Conservation (phyloP, 2,888 invertebrate species). For the Trimorus sp. region DNA sequence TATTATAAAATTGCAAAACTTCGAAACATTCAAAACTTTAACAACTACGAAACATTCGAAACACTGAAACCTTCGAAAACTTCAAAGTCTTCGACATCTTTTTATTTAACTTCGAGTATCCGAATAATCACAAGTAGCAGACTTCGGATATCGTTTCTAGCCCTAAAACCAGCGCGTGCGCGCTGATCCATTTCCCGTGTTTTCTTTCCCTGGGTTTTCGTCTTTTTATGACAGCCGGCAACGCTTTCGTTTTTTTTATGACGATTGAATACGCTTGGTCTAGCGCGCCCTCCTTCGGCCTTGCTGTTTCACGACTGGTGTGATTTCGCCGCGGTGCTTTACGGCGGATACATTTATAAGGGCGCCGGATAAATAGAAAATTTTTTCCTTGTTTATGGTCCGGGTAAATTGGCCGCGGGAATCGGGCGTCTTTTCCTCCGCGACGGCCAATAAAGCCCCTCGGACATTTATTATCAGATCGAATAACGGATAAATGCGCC, state of each 20-base stretch:
- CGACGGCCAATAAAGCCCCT: conserved; percentile 42
- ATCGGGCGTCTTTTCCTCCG: conserved; percentile 25
- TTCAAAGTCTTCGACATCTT: too few species aligned
- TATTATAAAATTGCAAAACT: too few species aligned
- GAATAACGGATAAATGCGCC: conserved; percentile 5
- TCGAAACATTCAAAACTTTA: too few species aligned
- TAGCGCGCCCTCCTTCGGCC: conserved; percentile 13
- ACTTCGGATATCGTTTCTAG: too few species aligned
- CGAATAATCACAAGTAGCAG: too few species aligned
- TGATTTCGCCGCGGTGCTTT: conserved; percentile 23
- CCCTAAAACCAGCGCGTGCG: too few species aligned
- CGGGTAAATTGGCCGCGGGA: conserved; percentile 46
- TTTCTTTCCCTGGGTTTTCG: conserved; percentile 5
- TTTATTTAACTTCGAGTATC: too few species aligned
- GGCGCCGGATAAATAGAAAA: conserved; percentile 46
- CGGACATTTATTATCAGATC: conserved; percentile 45
- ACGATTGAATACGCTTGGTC: conserved; percentile 52
- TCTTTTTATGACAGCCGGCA: conserved; percentile 20
- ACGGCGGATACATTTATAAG: conserved; percentile 25
- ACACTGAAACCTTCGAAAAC: too few species aligned
- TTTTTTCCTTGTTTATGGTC: conserved; percentile 43
- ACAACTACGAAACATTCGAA: too few species aligned
- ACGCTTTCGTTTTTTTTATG: conserved; percentile 35
- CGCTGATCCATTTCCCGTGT: too few species aligned
- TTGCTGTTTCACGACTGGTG: conserved; percentile 21